Conservation (phyloP, 2,797 vertebrate species). For the Characodon lateralis region DNA sequence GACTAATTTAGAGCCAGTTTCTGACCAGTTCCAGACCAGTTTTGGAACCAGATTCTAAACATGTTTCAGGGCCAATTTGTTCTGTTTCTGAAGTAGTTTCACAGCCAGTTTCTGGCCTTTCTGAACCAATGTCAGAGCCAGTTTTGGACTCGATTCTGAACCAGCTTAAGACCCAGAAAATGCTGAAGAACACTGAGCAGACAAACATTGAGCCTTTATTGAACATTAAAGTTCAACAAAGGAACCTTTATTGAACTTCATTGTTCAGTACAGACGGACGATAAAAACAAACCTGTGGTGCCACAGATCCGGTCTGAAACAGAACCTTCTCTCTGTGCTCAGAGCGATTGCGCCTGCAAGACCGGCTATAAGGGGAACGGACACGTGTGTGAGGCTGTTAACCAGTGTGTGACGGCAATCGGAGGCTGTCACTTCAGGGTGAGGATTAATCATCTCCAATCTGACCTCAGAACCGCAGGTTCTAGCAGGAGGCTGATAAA, state of each 20-base stretch:
- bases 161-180: too few species aligned
- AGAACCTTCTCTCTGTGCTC: conserved; percentile 4
- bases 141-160: too few species aligned
- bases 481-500: background rate
- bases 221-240: too few species aligned
- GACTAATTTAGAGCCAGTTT: background rate
- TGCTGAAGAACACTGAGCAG: too few species aligned
- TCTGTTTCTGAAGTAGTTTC: too few species aligned
- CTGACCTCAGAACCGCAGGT: background rate
- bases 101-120: background rate
- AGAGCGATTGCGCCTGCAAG: conserved; percentile 92
- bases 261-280: too few species aligned
- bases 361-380: conserved; percentile 87
- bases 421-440: conserved; percentile 90
- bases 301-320: background rate
- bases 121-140: too few species aligned
- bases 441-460: conserved; percentile 44
- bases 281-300: background rate
- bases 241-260: too few species aligned
- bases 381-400: conserved; percentile 83
- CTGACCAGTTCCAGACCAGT: too few species aligned
- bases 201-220: too few species aligned
- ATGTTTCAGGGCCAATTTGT: too few species aligned
- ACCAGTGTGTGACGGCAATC: conserved; percentile 81
- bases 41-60: background rate